These are phyloP conservation scores for Sula dactylatra DNA, from an alignment of 2,113 vertebrate genomes.

Conservation along the genomic window DNA sequence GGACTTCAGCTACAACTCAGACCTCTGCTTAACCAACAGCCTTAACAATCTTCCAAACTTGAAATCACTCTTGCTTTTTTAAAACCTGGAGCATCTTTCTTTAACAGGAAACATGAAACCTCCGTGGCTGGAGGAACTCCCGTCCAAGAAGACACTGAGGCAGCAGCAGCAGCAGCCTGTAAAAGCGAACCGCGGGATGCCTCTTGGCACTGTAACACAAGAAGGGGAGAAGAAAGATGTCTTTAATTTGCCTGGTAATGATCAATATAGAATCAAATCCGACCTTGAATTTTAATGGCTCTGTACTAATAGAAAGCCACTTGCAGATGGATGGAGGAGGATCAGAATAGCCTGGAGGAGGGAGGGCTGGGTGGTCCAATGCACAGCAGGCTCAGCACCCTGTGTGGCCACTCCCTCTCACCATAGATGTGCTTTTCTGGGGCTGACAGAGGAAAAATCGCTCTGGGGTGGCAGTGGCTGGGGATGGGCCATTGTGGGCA, in stretches of 20 bases:
- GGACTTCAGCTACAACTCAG: not conserved
- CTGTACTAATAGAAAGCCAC: not conserved
- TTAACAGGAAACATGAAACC: not conserved
- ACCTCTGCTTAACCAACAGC: not conserved
- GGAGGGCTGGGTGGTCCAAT: not conserved
- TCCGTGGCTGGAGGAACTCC: not conserved
- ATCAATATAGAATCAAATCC: slow-evolving; percentile 39
- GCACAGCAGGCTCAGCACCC: not conserved
- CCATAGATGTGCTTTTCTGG: not conserved
- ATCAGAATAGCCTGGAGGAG: not conserved
- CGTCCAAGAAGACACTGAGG: not conserved
- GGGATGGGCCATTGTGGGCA: not conserved
- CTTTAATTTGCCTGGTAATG: slow-evolving; percentile 65
- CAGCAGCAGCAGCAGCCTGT: slow-evolving; percentile 11
- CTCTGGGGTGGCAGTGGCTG: not conserved
- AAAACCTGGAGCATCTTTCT: not conserved
- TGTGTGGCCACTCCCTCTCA: not conserved
- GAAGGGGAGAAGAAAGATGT: slow-evolving; percentile 55
- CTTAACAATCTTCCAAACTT: not conserved
- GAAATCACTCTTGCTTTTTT: not conserved
- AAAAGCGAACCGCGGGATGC: not conserved
- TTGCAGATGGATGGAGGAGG: not conserved
- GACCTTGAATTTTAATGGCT: slow-evolving; percentile 60
- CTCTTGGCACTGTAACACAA: slow-evolving; percentile 21
- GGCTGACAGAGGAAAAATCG: not conserved